Evolutionary conservation across 2,888 invertebrate genomes (phyloP), one percentile per base, ranked within the genome.

Genomic region (Hecatera dysodea): DNA sequence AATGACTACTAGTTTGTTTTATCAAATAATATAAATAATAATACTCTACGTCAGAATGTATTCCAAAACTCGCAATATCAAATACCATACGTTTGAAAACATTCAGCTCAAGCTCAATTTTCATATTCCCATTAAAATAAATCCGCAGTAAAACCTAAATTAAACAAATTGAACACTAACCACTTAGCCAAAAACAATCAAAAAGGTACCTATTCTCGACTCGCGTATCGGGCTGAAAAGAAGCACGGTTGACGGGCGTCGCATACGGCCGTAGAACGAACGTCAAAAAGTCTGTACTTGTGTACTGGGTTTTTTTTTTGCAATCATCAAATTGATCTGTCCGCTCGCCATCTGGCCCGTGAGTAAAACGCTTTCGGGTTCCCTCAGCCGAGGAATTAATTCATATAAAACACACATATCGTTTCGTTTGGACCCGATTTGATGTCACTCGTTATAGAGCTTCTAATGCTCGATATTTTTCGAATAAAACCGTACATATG

Each of bases 291-390:
- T 93, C 90, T 88, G 88, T 87, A 53, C 29, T 53, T 93, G 90
- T 88, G 29, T 56, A 86, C 89, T 87, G 83, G 86, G 81, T 91
- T 95, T 72, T 94, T 95, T 72, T 94, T 95, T 96, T 93, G 93
- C 95, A 96, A 96, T 96, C 95, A 95, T 94, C 94, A 95, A 95
- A 96, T 96, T 95, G 95, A 96, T 95, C 94, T 94, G 93, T 94
- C 94, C 95, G 93, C 89, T 89, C 91, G 93, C 93, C 95, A 95
- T 95, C 95, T 96, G 96, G 95, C 91, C 94, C 94, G 93, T 94
- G 90, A 95, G 93, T 93, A 93, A 95, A 94, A 89, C 92, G 95
- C 94, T 95, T 95, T 95, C 86, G 92, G 87, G 87, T 67, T 87
- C 94, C 88, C 90, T 93, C 93, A 94, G 90, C 93, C 94, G 95